phyloP scores from a whole-genome alignment of 2,113 vertebrate genomes.

The Excalfactoria chinensis region DNA sequence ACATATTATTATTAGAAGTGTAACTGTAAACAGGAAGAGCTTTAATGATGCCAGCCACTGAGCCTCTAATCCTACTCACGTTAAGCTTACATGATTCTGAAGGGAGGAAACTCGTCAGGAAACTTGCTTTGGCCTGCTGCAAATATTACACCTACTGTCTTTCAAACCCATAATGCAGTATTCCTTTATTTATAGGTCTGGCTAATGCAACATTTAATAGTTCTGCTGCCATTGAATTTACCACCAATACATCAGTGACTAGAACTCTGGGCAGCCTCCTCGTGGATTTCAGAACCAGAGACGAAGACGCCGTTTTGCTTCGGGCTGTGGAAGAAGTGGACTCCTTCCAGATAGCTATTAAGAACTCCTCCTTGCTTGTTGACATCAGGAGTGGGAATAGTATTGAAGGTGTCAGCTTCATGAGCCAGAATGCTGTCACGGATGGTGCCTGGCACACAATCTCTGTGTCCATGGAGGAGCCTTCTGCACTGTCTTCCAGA shows the following conservation, averaged over 20 bases:
- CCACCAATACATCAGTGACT: conserved; percentile 75
- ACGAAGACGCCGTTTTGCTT: conserved; percentile 83
- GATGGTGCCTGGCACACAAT: conserved; percentile 91
- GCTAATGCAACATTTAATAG: conserved; percentile 86
- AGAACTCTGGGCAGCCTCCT: conserved; percentile 79
- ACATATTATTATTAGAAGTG: background rate
- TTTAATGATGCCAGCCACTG: conserved; percentile 37
- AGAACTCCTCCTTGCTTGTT: conserved; percentile 83
- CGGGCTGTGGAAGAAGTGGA: conserved; percentile 69
- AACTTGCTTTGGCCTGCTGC: conserved; percentile 3
- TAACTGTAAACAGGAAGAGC: conserved; percentile 57
- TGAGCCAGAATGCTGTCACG: conserved; percentile 71
- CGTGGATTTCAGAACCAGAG: conserved; percentile 87
- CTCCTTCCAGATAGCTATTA: conserved; percentile 84
- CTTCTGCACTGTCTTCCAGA: conserved; percentile 48
- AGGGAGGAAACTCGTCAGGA: background rate
- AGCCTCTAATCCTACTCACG: conserved; percentile 46
- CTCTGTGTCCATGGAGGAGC: conserved; percentile 79
- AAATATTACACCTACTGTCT: background rate
- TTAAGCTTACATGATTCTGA: conserved; percentile 1
- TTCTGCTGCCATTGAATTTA: conserved; percentile 76
- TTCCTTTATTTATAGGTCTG: conserved; percentile 80
- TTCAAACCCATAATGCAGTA: background rate
- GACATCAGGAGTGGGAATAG: conserved; percentile 80
- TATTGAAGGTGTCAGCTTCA: conserved; percentile 78